phyloP scores from a whole-genome alignment of 2,888 invertebrate species.

The Drosophila paranaensis region DNA sequence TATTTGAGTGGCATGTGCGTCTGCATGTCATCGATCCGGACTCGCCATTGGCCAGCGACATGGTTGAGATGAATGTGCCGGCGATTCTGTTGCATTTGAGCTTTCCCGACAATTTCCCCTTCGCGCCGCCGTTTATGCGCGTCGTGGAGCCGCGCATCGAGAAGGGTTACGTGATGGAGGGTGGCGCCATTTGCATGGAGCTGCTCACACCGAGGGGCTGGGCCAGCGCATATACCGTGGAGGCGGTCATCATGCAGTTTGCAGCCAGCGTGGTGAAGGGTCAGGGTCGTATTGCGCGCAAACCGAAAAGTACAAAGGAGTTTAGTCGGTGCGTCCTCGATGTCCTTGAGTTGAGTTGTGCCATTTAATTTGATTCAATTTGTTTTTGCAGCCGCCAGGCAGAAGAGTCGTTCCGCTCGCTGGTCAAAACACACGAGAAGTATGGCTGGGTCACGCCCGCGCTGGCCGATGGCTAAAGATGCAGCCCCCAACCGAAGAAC shows the following conservation, averaged over 20 bases:
- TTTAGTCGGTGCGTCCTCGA: constrained; percentile 86
- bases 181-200: constrained; percentile 96
- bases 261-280: constrained; percentile 95
- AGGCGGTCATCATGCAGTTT: constrained; percentile 95
- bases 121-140: constrained; percentile 94
- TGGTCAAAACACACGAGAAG: constrained; percentile 95
- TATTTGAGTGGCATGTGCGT: constrained; percentile 95
- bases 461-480: constrained; percentile 91
- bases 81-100: constrained; percentile 91
- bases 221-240: constrained; percentile 87
- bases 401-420: constrained; percentile 94
- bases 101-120: constrained; percentile 95
- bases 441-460: constrained; percentile 96
- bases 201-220: constrained; percentile 93
- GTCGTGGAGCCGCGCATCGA: constrained; percentile 92
- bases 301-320: constrained; percentile 91
- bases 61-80: constrained; percentile 90
- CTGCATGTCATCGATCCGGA: constrained; percentile 93
- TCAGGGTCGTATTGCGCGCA: constrained; percentile 92
- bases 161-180: constrained; percentile 95
- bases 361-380: not conserved
- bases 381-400: constrained; percentile 87
- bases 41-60: constrained; percentile 92
- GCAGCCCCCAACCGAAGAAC: constrained; percentile 9
- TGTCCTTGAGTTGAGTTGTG: not conserved